These are phyloP conservation scores for Eurypyga helias DNA, from an alignment of 2,113 vertebrate genomes.

Conservation along the genomic window DNA sequence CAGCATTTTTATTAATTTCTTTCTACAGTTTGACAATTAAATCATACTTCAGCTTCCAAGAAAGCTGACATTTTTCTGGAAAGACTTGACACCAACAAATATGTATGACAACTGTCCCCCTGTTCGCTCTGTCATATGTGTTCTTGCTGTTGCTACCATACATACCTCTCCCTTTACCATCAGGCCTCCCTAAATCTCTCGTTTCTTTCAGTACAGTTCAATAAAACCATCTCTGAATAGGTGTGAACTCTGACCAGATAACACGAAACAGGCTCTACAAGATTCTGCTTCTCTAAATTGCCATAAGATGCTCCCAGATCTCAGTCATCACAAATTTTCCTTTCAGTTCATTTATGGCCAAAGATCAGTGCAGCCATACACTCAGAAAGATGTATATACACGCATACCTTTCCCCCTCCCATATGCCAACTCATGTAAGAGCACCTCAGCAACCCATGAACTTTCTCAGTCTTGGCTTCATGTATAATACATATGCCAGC, in stretches of 20 bases:
- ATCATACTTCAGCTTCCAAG: neutral
- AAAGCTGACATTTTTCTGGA: neutral
- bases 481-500: neutral
- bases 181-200: neutral
- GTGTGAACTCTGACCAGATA: neutral
- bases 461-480: neutral
- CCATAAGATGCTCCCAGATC: neutral
- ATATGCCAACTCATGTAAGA: neutral
- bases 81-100: neutral
- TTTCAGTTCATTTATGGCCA: neutral
- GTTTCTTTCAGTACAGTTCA: neutral
- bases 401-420: neutral
- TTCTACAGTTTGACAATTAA: neutral
- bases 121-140: neutral
- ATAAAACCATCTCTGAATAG: neutral
- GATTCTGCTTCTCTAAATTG: neutral
- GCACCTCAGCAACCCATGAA: neutral
- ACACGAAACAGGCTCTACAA: neutral
- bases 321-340: neutral
- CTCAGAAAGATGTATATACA: neutral
- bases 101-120: neutral
- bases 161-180: accelerated
- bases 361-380: neutral
- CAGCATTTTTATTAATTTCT: neutral
- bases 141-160: neutral